Base-by-base conservation (phyloP, 2,797 vertebrate species). In the Coracias cyanogaster region DNA sequence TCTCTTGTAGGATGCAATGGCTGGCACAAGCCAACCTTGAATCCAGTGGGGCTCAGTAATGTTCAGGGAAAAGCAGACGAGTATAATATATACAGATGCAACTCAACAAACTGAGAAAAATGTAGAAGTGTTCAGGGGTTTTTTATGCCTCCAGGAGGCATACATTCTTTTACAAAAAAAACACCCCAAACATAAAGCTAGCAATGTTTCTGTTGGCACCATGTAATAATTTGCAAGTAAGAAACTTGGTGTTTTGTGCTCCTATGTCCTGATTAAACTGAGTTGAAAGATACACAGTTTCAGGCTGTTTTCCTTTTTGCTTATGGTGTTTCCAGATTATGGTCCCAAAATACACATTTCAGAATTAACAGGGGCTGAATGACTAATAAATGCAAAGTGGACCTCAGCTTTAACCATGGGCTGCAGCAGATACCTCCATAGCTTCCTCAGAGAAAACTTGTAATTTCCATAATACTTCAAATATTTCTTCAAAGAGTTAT, bases 61-160 rank as follows among this genome's bases (percentile, higher is more conserved):
- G 12, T 72, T 60, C n/a, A 55, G 26, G 35, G 51, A 62, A 80
- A 82, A 71, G 12, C 28, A 71, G 43, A 6, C 35, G 24, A 43
- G 21, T 39, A 19, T 13, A 28, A 61, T 8, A 37, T 8, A 33
- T 6, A 60, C 18, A 61, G 37, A 58, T 33, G 24, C 21, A 82
- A 82, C 6, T 29, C 26, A 82, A 2, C 19, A 82, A 64, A 37
- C 11, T 31, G 19, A 88, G 29, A 73, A 67, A 80, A 31, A 58
- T 15, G 20, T 11, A 46, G 3, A 26, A 9, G 6, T 62, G 39
- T 73, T 66, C 49, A 15, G 25, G 1, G 1, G 0, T 5, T 9
- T 83, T 82, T 76, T 41, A 69, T 72, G 51, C 49, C 43, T 71
- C 15, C 15, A 61, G 65, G 41, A 20, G 5, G 9, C 19, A 78